These are phyloP conservation scores for Xylocampa areola DNA, from an alignment of 2,888 invertebrate species.

Conservation along the genomic window DNA sequence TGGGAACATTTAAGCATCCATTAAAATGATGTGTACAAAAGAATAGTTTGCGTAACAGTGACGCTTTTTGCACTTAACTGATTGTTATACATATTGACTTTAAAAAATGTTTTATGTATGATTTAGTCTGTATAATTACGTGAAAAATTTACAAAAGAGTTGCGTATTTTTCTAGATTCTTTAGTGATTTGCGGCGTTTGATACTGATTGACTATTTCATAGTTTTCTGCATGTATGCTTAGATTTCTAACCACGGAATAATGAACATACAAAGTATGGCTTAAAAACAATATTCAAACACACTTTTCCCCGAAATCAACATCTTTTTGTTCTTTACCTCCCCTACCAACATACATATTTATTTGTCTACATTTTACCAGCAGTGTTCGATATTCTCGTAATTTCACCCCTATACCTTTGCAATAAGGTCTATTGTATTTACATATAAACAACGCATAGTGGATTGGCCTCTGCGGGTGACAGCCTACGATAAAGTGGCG, in stretches of 20 bases:
- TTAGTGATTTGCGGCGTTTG: too few species aligned
- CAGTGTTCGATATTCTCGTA: constrained; percentile 24
- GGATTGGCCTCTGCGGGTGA: constrained; percentile 74
- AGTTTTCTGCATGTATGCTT: too few species aligned
- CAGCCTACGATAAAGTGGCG: constrained; percentile 81
- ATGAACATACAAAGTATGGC: background rate
- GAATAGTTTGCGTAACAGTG: too few species aligned
- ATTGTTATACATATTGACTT: background rate
- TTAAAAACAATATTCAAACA: constrained; percentile 17
- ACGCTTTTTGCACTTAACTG: background rate
- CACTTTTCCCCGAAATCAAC: constrained; percentile 25
- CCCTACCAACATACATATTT: constrained; percentile 33
- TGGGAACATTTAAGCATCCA: background rate
- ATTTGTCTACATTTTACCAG: constrained; percentile 39
- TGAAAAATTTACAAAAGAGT: too few species aligned
- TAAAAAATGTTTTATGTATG: too few species aligned
- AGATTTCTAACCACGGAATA: too few species aligned
- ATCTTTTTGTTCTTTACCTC: constrained; percentile 37
- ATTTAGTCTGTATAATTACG: too few species aligned
- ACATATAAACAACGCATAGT: constrained; percentile 57
- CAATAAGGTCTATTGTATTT: constrained; percentile 46
- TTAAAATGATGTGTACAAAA: background rate
- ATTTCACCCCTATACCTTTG: constrained; percentile 26
- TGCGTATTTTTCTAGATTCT: too few species aligned
- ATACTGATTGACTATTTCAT: too few species aligned